Evolutionary conservation across 2,888 invertebrate species (phyloP), one percentile per base, ranked within the genome.

Genomic region (Gari tellinella): DNA sequence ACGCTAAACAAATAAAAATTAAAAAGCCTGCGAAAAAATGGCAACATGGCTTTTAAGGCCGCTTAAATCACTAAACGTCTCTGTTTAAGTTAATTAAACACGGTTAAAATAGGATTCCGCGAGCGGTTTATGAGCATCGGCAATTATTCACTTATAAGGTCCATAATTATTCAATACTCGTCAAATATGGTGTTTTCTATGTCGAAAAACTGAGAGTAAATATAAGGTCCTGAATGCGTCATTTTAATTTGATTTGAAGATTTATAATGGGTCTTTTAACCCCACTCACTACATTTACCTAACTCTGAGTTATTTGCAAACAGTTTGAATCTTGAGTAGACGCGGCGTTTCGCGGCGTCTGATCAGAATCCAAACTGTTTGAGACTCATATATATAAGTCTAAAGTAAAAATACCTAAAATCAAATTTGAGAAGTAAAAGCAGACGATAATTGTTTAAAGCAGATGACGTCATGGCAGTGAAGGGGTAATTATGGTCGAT

Each of bases 211-310:
- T 5, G 14, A 43, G 4, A 5, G 43, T 43, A 43, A 43, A 43
- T 43, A 43, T 43, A 14, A 4, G 4, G 43, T 43, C 4, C 15
- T 17, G 19, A 43, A 43, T 17, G 14, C 43, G 43, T 8, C 43
- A 43, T 14, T 43, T 43, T 43, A 43, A 43, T 43, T 43, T 43
- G 19, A 43, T 43, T 43, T 43, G 38, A 21, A 40, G 55, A 48
- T 49, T 21, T 31, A 37, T 56, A 64, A 64, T 64, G 25, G 17
- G 48, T 55, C 64, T 64, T 64, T 64, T 56, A 55, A 56, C 55
- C n/a, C n/a, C n/a, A n/a, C n/a, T n/a, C n/a, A n/a, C n/a, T n/a
- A n/a, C n/a, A n/a, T n/a, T n/a, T n/a, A n/a, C n/a, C n/a, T n/a
- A n/a, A n/a, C n/a, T n/a, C n/a, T n/a, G n/a, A n/a, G n/a, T n/a